Conservation (phyloP, 2,888 invertebrate genomes). For the Leptinotarsa rubiginosa region DNA sequence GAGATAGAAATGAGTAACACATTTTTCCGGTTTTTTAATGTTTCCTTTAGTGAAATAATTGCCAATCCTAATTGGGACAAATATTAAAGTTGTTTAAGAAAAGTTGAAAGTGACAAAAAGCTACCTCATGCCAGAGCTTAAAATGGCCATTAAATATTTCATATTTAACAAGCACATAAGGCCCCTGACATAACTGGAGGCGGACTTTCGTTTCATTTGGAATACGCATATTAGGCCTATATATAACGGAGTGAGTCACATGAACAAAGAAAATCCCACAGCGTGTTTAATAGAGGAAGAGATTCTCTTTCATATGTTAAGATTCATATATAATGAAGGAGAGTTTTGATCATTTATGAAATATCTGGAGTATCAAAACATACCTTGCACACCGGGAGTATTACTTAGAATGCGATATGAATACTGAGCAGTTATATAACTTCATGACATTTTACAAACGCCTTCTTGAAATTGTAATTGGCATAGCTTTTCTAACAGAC, state of each 20-base stretch:
- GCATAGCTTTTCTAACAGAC: too few relatives aligned
- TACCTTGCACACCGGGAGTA: too few relatives aligned
- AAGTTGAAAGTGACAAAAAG: not conserved
- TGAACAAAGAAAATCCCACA: slow-evolving; percentile 44
- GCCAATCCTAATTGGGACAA: not conserved
- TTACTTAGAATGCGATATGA: too few relatives aligned
- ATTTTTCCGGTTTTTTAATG: not conserved
- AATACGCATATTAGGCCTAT: slow-evolving; percentile 43
- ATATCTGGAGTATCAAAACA: too few relatives aligned
- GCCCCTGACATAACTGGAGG: slow-evolving; percentile 35
- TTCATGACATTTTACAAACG: too few relatives aligned
- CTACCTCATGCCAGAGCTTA: slow-evolving; percentile 4
- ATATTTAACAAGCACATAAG: slow-evolving; percentile 35
- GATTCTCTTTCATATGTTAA: slow-evolving; percentile 30
- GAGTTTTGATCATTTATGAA: too few relatives aligned
- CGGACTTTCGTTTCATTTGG: slow-evolving; percentile 45
- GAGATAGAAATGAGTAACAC: too few relatives aligned
- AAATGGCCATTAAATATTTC: slow-evolving; percentile 35
- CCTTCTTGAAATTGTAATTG: too few relatives aligned
- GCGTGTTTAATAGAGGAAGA: slow-evolving; percentile 43
- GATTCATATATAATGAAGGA: not conserved
- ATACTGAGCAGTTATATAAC: too few relatives aligned
- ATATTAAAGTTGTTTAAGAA: not conserved
- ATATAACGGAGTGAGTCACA: slow-evolving; percentile 25
- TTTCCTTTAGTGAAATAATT: not conserved